A percentile compares a stretch with the other conserved stretches of the same genome.
phyloP scores from a whole-genome alignment of 2,113 vertebrate genomes.

The Bambusicola thoracicus region DNA sequence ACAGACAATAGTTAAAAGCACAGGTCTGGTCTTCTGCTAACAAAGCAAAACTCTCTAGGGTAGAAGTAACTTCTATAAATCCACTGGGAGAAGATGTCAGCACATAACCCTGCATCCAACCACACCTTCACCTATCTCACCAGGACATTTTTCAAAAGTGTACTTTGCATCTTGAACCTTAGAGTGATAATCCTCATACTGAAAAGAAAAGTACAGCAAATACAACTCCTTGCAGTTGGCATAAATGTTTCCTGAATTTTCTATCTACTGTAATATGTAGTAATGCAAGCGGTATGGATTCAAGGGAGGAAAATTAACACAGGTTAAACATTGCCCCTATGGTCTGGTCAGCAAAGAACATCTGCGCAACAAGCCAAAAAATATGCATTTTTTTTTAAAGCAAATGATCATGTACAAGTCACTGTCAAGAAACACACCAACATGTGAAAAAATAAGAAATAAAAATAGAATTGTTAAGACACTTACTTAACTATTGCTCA shows the following conservation, averaged over 20 bases:
- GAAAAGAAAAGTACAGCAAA: neutral
- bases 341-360: neutral
- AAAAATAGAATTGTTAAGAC: neutral
- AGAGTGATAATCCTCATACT: neutral
- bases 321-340: neutral
- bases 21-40: neutral
- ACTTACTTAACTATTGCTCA: neutral
- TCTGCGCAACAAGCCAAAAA: neutral
- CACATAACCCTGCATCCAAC: neutral
- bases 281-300: neutral
- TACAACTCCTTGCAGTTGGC: neutral
- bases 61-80: neutral
- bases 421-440: neutral
- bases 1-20: neutral
- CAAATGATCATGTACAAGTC: neutral
- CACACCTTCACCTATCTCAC: neutral
- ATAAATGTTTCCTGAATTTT: neutral
- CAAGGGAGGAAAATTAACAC: neutral
- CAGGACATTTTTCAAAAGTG: neutral
- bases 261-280: neutral
- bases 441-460: neutral
- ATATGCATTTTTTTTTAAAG: neutral
- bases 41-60: neutral
- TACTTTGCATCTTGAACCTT: neutral
- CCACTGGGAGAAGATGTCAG: neutral